Evolutionary conservation across 2,888 invertebrate genomes (phyloP).

Genomic region (Oegoconia quadripuncta): DNA sequence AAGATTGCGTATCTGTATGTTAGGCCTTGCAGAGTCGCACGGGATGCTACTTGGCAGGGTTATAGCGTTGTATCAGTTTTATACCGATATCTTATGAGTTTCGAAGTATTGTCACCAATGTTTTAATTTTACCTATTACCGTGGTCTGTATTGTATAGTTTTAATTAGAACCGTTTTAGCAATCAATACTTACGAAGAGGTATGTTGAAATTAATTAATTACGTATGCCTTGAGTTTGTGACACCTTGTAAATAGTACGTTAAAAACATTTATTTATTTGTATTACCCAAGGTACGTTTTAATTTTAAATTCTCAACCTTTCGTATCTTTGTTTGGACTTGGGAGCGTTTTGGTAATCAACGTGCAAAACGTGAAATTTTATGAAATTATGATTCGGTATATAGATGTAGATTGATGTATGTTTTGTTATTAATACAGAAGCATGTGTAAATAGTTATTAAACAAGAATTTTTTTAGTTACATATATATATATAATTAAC

Average conservation of each 20-base stretch:
- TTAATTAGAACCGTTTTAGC: neutral
- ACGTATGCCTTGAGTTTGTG: slow-evolving; percentile 3
- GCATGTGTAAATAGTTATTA: slow-evolving; percentile 48
- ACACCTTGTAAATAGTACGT: slow-evolving; percentile 31
- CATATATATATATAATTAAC: too few species aligned
- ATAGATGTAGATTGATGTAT: neutral
- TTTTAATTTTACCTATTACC: slow-evolving; percentile 28
- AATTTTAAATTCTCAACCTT: slow-evolving; percentile 22
- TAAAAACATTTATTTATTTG: slow-evolving; percentile 29
- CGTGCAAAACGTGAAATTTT: neutral
- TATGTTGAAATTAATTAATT: neutral
- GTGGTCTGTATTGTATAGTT: slow-evolving; percentile 23
- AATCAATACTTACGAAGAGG: neutral
- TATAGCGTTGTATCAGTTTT: neutral
- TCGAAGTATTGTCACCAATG: too few species aligned
- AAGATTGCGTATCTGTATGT: neutral
- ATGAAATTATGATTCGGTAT: neutral
- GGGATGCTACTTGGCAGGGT: neutral
- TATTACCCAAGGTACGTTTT: slow-evolving; percentile 7
- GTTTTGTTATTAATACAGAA: slow-evolving; percentile 13
- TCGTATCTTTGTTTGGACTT: slow-evolving; percentile 24
- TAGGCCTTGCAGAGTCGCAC: neutral
- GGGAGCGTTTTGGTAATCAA: neutral
- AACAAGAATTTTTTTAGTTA: slow-evolving; percentile 37
- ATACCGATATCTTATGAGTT: slow-evolving; percentile 17